These are phyloP conservation scores for Solen grandis DNA, from an alignment of 1,140 invertebrate genomes.

Conservation along the genomic window DNA sequence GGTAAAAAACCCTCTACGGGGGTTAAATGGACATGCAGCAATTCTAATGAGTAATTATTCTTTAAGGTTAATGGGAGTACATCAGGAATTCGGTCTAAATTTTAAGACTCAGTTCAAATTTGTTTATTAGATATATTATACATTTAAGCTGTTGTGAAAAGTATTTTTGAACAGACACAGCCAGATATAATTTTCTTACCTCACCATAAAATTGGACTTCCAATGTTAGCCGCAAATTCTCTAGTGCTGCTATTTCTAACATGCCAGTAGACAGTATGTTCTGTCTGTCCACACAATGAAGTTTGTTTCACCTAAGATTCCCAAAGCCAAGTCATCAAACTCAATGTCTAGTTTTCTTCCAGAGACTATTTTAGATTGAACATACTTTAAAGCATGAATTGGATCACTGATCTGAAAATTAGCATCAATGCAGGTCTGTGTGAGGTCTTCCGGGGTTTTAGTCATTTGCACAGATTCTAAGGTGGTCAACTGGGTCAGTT, in stretches of 20 bases:
- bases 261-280: slow-evolving; percentile 10
- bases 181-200: slow-evolving; percentile 4
- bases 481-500: too few relatives aligned
- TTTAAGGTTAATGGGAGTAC: neutral
- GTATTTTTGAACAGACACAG: too few relatives aligned
- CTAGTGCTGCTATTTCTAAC: slow-evolving; percentile 6
- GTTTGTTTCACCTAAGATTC: slow-evolving; percentile 29
- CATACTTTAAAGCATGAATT: slow-evolving; percentile 15
- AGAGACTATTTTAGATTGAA: too few relatives aligned
- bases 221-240: neutral
- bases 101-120: too few relatives aligned
- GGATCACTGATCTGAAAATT: slow-evolving; percentile 11
- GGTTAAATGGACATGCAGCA: neutral
- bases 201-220: slow-evolving; percentile 43
- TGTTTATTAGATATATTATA: neutral
- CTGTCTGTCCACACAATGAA: slow-evolving; percentile 27
- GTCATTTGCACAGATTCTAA: too few relatives aligned
- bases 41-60: neutral
- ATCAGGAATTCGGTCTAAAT: neutral
- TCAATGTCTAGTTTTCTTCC: too few relatives aligned
- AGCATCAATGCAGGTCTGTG: too few relatives aligned
- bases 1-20: too few relatives aligned
- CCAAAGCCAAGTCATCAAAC: neutral
- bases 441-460: too few relatives aligned
- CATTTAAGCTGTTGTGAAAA: neutral